Percentiles rank a stretch among this genome's conserved stretches.
phyloP scores from a whole-genome alignment of 37 sponge, comb jelly and placozoan genomes.

The Oscarella lobularis region DNA sequence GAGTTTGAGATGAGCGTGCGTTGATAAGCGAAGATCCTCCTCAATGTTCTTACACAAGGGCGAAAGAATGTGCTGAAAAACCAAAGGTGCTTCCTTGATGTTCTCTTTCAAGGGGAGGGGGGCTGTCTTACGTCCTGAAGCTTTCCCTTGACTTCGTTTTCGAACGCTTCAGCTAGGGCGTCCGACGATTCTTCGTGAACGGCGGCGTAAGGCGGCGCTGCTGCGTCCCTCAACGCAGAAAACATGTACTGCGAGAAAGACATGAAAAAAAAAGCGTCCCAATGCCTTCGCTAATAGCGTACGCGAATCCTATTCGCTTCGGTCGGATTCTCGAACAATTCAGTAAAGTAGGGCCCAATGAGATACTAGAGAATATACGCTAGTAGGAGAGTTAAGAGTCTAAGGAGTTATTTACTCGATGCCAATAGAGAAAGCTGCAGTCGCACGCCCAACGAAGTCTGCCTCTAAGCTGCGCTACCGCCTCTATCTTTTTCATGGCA shows the following conservation, averaged over 20 bases:
- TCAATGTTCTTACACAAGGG: constrained; percentile 70
- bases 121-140: constrained; percentile 30
- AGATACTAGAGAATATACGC: constrained; percentile 21
- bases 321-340: constrained; percentile 51
- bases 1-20: constrained; percentile 70
- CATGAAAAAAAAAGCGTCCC: neutral
- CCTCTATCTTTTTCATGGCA: constrained; percentile 12
- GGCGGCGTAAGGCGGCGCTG: constrained; percentile 28
- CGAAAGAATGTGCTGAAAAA: constrained; percentile 29
- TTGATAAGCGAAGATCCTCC: constrained; percentile 75
- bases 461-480: constrained; percentile 3
- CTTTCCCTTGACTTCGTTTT: constrained; percentile 32
- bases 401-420: constrained; percentile 40
- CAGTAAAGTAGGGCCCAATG: constrained; percentile 58
- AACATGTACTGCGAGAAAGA: constrained; percentile 74
- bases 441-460: constrained; percentile 63
- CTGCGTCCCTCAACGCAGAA: constrained; percentile 81
- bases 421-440: constrained; percentile 91
- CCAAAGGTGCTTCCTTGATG: neutral
- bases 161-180: constrained; percentile 35
- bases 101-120: no score
- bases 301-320: constrained; percentile 72
- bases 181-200: constrained; percentile 32
- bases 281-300: neutral
- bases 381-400: neutral